Percentiles rank a stretch among this genome's conserved stretches.
These are phyloP conservation scores for Paracyprichromis sp. DNA, from an alignment of 2,113 vertebrate species.

Conservation along the genomic window DNA sequence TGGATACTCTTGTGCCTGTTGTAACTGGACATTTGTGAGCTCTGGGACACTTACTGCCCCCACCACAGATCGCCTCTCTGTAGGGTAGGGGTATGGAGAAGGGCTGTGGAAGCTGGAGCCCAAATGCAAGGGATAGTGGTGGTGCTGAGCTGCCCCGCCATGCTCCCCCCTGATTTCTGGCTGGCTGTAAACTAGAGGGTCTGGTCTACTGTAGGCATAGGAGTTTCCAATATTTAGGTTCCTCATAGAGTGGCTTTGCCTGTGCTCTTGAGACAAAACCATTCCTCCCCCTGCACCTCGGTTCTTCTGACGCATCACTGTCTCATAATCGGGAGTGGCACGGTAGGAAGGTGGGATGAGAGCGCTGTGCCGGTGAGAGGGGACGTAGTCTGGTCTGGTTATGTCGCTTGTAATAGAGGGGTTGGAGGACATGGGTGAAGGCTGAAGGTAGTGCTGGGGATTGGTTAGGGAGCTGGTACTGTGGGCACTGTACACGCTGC, in stretches of 20 bases:
- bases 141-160: conserved; percentile 59
- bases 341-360: conserved; percentile 94
- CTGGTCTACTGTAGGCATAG: conserved; percentile 88
- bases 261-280: conserved; percentile 74
- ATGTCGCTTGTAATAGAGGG: conserved; percentile 93
- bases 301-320: conserved; percentile 91
- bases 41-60: conserved; percentile 95
- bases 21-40: conserved; percentile 90
- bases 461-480: conserved; percentile 95
- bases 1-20: conserved; percentile 92
- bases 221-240: conserved; percentile 92
- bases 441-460: conserved; percentile 87
- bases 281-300: conserved; percentile 67
- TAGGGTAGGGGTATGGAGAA: conserved; percentile 82
- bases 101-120: conserved; percentile 93
- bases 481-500: conserved; percentile 95
- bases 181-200: conserved; percentile 94
- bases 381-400: conserved; percentile 84
- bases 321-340: conserved; percentile 93
- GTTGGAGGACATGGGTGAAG: conserved; percentile 95
- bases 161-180: conserved; percentile 94
- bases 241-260: conserved; percentile 92
- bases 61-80: conserved; percentile 83
- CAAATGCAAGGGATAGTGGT: conserved; percentile 81
- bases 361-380: conserved; percentile 88